Evolutionary conservation across 1,140 invertebrate species (phyloP).

Genomic region (Wasmannia auropunctata): DNA sequence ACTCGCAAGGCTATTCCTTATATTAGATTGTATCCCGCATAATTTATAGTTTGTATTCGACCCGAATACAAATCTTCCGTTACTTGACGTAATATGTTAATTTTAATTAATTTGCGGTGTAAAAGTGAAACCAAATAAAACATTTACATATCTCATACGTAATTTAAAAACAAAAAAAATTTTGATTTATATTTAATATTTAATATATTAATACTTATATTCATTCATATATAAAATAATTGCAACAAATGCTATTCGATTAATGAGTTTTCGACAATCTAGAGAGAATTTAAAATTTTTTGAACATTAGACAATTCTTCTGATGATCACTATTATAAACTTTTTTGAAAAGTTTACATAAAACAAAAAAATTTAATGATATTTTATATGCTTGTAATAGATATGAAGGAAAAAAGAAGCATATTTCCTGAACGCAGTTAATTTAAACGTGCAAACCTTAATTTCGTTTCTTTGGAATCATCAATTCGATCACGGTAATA

Average conservation of each 20-base stretch:
- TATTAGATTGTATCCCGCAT: neutral
- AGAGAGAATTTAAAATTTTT: neutral
- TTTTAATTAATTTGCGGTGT: neutral
- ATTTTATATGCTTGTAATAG: neutral
- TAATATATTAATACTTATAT: slow-evolving; percentile 14
- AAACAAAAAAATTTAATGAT: neutral
- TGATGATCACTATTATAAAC: neutral
- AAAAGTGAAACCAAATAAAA: neutral
- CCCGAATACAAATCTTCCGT: neutral
- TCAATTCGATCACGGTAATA: neutral
- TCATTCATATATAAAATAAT: neutral
- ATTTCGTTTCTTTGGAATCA: neutral
- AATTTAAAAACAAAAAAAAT: neutral
- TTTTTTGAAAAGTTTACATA: neutral
- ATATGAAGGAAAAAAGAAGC: neutral
- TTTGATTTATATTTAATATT: slow-evolving; percentile 15
- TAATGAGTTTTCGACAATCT: neutral
- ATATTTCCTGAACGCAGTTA: neutral
- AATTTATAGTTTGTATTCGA: neutral
- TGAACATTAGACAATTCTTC: neutral
- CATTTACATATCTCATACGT: neutral
- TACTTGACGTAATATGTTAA: neutral
- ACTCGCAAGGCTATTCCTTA: neutral
- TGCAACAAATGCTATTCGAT: neutral
- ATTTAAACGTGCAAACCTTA: neutral